These are phyloP conservation scores for Epizoanthus stellaris DNA, from an alignment of 92 coral and sea anemone genomes.

Conservation along the genomic window DNA sequence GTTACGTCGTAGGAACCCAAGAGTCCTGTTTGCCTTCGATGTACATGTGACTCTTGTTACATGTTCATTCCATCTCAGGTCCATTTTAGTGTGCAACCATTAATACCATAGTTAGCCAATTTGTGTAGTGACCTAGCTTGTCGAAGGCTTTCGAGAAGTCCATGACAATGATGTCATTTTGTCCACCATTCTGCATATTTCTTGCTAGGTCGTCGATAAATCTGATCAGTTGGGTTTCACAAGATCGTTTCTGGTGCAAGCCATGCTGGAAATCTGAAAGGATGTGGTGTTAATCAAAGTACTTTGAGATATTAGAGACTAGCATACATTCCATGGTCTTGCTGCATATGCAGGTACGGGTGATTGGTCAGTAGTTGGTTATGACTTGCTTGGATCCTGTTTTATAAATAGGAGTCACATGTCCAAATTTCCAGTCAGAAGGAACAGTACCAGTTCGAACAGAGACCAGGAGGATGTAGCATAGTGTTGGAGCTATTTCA, in stretches of 20 bases:
- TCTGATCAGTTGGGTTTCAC: constrained; percentile 31
- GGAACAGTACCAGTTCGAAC: constrained; percentile 1
- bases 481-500: constrained; percentile 22
- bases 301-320: background rate
- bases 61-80: too few relatives aligned
- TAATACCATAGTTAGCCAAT: background rate
- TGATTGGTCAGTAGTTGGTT: constrained; percentile 28
- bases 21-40: too few relatives aligned
- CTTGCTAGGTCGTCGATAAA: constrained; percentile 14
- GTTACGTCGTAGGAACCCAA: too few relatives aligned
- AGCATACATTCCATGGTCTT: constrained; percentile 40
- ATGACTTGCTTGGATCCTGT: constrained; percentile 9
- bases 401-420: background rate
- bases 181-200: constrained; percentile 13
- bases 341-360: constrained; percentile 40
- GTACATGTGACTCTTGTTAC: too few relatives aligned
- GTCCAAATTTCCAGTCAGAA: constrained; percentile 15
- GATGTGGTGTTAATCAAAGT: background rate
- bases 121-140: constrained; percentile 4
- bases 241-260: constrained; percentile 17
- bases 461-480: background rate
- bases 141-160: constrained; percentile 31
- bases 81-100: too few relatives aligned
- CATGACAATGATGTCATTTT: constrained; percentile 25
- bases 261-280: constrained; percentile 11